Percentiles rank a stretch among this genome's conserved stretches.
Conservation (phyloP, 2,888 invertebrate species). For the Trichogramma dendrolimi region DNA sequence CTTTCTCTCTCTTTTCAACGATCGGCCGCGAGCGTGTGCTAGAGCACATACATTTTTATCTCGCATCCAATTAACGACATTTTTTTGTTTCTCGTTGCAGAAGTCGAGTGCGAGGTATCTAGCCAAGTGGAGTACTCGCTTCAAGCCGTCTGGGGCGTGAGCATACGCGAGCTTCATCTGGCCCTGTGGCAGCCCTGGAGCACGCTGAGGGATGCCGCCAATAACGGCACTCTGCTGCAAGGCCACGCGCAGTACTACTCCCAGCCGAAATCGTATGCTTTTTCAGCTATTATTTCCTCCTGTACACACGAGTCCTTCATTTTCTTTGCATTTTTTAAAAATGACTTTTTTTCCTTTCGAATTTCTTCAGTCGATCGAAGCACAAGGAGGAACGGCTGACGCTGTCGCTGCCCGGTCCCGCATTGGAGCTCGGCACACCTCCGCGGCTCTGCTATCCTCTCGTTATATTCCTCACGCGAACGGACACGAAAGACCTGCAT, state of each 20-base stretch:
- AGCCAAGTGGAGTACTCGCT: slow-evolving; percentile 73
- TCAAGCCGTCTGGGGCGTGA: slow-evolving; percentile 76
- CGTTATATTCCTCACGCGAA: slow-evolving; percentile 69
- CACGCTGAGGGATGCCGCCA: slow-evolving; percentile 62
- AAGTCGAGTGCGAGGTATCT: slow-evolving; percentile 69
- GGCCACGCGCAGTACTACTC: slow-evolving; percentile 53
- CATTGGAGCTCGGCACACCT: slow-evolving; percentile 67
- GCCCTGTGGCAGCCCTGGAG: slow-evolving; percentile 72
- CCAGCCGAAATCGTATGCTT: slow-evolving; percentile 50
- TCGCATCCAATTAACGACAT: too few species aligned
- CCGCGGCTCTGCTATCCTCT: slow-evolving; percentile 74
- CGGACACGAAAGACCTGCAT: slow-evolving; percentile 61
- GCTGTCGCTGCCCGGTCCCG: slow-evolving; percentile 60
- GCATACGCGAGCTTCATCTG: slow-evolving; percentile 70
- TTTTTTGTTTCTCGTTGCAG: slow-evolving; percentile 54
- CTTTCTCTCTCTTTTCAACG: too few species aligned
- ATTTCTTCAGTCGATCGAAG: slow-evolving; percentile 57
- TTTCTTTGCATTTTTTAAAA: neutral
- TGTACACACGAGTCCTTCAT: too few species aligned
- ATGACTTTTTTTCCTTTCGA: neutral
- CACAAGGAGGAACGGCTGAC: slow-evolving; percentile 66
- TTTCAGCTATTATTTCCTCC: slow-evolving; percentile 5
- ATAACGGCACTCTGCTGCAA: slow-evolving; percentile 57
- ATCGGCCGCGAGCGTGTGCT: too few species aligned
- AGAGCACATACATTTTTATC: too few species aligned